Base-by-base conservation (phyloP, 1,140 invertebrate species). In the Aethina tumida region DNA sequence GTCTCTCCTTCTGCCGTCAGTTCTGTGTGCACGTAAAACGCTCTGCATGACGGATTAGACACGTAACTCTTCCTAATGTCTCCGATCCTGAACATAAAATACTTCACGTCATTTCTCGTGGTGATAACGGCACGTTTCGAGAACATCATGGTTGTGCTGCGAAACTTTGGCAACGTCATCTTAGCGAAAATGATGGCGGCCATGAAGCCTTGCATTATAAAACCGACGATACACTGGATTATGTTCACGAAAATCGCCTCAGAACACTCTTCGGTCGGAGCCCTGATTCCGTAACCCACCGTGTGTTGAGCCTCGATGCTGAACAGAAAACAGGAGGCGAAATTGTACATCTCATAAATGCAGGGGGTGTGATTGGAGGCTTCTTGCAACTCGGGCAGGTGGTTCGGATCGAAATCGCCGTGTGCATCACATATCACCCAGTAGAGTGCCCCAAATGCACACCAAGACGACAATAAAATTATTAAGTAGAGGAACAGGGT, bases 201-300 rank as follows among this genome's bases (percentile, higher is more conserved):
- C 43, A 45, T 40, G 24, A 39, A 45, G 2, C n/a, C 69, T 24
- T 73, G 72, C 44, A 74, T 70, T 21, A 75, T 65, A 17, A 56
- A 87, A 9, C 94, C 95, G 12, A 81, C 79, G 42, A 97, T 92
- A 49, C 90, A 95, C 63, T 99, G 96, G 22, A 97, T 69, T 57
- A 91, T 95, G 85, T 98, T 92, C 22, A 97, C 79, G 47, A 97
- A 84, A 42, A 99, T 87, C 1, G 91, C 92, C 60, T 95, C 87
- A 0, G 91, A 86, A 59, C 96, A 99, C 56, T 96, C 84, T 55
- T 95, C 90, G 0, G 90, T 94, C 0, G 89, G 93, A 42, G 74
- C 71, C 6, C 81, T 65, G 5, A 59, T 65, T 4, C 72, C 72
- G 42, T 72, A 74, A 18, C 87, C 88, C 42, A 93, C 91, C 0